Percentiles rank a stretch among this genome's conserved stretches.
Conservation (phyloP, 2,113 vertebrate species). For the Trichechus manatus region DNA sequence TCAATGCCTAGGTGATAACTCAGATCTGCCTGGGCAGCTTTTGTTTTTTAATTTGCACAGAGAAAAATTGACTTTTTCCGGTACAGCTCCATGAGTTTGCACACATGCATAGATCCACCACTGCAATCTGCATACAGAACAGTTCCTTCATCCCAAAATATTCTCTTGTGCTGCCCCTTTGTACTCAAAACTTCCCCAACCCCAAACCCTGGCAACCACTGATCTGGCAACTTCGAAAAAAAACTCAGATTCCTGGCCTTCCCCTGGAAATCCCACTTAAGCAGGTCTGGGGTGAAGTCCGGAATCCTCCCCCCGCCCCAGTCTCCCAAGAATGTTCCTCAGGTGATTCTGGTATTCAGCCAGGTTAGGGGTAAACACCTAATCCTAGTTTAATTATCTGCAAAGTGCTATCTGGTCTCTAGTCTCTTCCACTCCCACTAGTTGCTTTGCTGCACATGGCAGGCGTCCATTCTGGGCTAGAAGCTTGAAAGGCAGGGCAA, state of each 20-base stretch:
- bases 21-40: not conserved
- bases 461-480: not conserved
- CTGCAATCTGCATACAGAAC: not conserved
- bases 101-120: not conserved
- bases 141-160: not conserved
- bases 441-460: not conserved
- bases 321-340: constrained; percentile 33
- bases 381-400: constrained; percentile 47
- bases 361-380: constrained; percentile 47
- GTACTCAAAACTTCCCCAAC: not conserved
- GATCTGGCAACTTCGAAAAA: constrained; percentile 31
- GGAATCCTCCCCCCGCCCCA: not conserved
- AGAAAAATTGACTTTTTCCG: not conserved
- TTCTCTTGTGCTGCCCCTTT: not conserved
- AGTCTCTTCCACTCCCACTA: not conserved
- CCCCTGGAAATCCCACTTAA: constrained; percentile 72
- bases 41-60: not conserved
- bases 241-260: constrained; percentile 63
- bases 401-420: not conserved
- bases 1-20: not conserved
- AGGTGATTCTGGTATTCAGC: constrained; percentile 58
- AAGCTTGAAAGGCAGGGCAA: constrained; percentile 18
- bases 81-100: not conserved
- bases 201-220: not conserved
- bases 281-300: constrained; percentile 52